Evolutionary conservation across 37 sponge, comb jelly and placozoan genomes (phyloP).

Genomic region (Tethya wilhelma): DNA sequence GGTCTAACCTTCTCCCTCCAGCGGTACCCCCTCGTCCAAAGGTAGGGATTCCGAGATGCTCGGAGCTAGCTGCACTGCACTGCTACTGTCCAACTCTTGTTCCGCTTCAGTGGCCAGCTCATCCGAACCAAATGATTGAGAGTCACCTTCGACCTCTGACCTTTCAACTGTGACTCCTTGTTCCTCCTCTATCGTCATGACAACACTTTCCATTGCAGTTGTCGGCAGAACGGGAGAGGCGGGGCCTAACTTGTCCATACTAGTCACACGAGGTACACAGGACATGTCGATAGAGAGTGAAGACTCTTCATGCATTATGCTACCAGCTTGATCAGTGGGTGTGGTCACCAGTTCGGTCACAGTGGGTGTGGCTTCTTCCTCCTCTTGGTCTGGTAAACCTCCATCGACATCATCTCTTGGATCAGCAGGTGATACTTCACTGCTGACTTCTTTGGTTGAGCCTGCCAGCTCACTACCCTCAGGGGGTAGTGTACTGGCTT

Average conservation of each 20-base stretch:
- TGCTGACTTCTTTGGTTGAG: too few relatives aligned
- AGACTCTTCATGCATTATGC: conserved; percentile 42
- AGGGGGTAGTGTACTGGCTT: too few relatives aligned
- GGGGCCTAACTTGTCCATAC: neutral
- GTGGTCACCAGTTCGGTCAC: too few relatives aligned
- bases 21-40: too few relatives aligned
- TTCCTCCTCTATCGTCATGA: neutral
- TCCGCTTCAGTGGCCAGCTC: neutral
- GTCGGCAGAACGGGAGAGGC: conserved; percentile 39
- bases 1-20: too few relatives aligned
- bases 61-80: neutral
- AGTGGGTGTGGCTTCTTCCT: neutral
- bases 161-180: neutral
- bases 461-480: too few relatives aligned
- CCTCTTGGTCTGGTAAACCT: neutral
- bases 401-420: neutral
- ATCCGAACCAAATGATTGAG: neutral
- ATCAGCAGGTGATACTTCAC: too few relatives aligned
- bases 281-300: conserved; percentile 20
- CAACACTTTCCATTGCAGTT: conserved; percentile 14
- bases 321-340: conserved; percentile 5
- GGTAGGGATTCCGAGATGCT: too few relatives aligned
- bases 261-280: neutral
- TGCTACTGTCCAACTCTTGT: neutral
- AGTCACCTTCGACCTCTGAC: neutral